A percentile compares a stretch with the other conserved stretches of the same genome.
phyloP scores from a whole-genome alignment of 2,888 invertebrate species.

The Cheilosia variabilis region DNA sequence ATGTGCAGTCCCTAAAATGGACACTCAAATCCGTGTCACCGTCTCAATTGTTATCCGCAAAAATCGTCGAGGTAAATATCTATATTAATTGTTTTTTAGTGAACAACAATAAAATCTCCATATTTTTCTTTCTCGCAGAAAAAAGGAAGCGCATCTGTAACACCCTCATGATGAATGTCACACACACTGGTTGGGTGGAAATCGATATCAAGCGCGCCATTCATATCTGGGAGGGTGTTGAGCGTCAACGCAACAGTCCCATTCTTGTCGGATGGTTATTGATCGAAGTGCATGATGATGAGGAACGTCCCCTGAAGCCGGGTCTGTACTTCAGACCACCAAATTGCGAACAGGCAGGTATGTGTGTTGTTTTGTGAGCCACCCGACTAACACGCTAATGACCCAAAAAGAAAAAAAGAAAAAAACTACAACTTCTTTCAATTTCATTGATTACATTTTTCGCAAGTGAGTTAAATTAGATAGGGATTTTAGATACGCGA shows the following conservation, averaged over 20 bases:
- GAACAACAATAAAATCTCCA: not conserved
- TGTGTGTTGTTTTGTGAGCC: conserved; percentile 81
- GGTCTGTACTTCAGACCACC: conserved; percentile 82
- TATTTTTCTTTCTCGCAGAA: conserved; percentile 76
- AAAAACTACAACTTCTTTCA: conserved; percentile 18
- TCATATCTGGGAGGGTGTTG: conserved; percentile 81
- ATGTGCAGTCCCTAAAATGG: conserved; percentile 66
- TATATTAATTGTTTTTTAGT: not conserved
- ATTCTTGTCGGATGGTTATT: conserved; percentile 81
- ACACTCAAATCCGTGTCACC: conserved; percentile 82
- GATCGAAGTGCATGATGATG: conserved; percentile 83
- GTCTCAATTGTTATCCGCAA: conserved; percentile 82
- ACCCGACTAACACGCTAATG: conserved; percentile 79
- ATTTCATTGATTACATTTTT: conserved; percentile 25
- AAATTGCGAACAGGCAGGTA: conserved; percentile 83
- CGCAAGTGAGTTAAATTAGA: too few relatives aligned
- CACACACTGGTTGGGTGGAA: conserved; percentile 82
- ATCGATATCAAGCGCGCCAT: conserved; percentile 83
- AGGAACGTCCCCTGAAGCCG: conserved; percentile 82
- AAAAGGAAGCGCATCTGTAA: conserved; percentile 83
- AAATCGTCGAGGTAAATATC: conserved; percentile 75
- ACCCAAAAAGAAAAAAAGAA: conserved; percentile 40
- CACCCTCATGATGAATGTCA: conserved; percentile 82
- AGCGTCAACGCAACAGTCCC: conserved; percentile 77
- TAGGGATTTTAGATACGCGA: too few relatives aligned